phyloP scores from a whole-genome alignment of 2,113 vertebrate genomes.

The Macrotus californicus region DNA sequence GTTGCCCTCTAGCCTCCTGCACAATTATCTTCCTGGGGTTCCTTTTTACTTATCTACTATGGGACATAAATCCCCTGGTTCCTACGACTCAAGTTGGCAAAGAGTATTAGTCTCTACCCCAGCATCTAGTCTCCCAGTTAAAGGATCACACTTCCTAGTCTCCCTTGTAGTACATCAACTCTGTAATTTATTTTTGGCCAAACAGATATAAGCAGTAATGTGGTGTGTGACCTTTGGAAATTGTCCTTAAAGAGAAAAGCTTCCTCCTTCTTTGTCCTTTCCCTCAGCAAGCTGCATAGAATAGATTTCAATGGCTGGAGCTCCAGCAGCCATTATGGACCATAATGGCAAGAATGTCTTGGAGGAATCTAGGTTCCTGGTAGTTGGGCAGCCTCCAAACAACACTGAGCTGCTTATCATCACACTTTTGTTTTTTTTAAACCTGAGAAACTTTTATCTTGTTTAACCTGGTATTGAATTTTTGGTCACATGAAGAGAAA shows the following conservation, averaged over 20 bases:
- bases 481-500: background rate
- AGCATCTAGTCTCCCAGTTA: background rate
- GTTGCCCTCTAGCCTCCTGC: background rate
- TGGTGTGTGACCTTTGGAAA: background rate
- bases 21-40: background rate
- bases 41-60: background rate
- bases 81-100: background rate
- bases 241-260: background rate
- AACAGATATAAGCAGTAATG: background rate
- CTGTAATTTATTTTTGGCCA: background rate
- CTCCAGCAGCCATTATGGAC: background rate
- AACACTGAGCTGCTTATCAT: background rate
- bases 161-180: background rate
- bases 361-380: background rate
- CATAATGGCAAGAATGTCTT: background rate
- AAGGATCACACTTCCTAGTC: background rate
- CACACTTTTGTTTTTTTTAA: background rate
- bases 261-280: background rate
- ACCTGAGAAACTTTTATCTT: background rate
- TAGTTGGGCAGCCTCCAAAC: background rate
- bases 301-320: background rate
- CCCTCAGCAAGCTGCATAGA: background rate
- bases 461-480: background rate
- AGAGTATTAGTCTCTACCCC: background rate
- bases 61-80: background rate